phyloP scores from a whole-genome alignment of 2,888 invertebrate species.

The Oligia fasciuncula region DNA sequence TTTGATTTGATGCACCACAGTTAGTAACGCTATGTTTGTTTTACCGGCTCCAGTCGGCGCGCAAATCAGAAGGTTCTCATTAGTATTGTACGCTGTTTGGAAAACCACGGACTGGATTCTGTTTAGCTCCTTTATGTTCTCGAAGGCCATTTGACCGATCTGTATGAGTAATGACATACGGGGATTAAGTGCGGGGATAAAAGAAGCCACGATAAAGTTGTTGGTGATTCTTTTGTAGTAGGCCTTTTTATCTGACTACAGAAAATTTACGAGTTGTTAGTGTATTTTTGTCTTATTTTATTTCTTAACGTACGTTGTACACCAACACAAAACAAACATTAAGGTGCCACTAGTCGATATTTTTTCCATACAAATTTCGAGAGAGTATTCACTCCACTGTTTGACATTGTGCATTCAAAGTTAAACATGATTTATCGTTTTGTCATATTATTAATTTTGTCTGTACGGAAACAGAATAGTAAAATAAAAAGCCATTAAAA shows the following conservation, averaged over 20 bases:
- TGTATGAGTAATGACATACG: slow-evolving; percentile 83
- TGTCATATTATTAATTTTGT: no score
- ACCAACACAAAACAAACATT: no score
- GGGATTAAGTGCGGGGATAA: background rate
- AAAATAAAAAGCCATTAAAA: no score
- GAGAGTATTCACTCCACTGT: no score
- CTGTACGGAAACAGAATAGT: no score
- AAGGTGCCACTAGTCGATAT: no score
- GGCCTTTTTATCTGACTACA: background rate
- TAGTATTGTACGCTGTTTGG: slow-evolving; percentile 98
- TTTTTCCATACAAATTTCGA: no score
- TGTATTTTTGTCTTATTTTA: no score
- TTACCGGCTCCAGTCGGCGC: slow-evolving; percentile 99
- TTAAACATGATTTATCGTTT: no score
- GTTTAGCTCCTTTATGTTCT: slow-evolving; percentile 96
- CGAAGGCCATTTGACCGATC: slow-evolving; percentile 97
- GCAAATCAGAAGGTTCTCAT: slow-evolving; percentile 99
- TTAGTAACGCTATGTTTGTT: slow-evolving; percentile 98
- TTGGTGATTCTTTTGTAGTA: background rate
- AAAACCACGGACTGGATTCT: slow-evolving; percentile 99
- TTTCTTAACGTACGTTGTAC: no score
- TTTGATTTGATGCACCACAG: slow-evolving; percentile 97
- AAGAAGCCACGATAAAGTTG: background rate
- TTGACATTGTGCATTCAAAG: no score
- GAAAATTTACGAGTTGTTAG: no score